These are phyloP conservation scores for Cancer borealis DNA, from an alignment of 2,888 invertebrate species.

Conservation along the genomic window DNA sequence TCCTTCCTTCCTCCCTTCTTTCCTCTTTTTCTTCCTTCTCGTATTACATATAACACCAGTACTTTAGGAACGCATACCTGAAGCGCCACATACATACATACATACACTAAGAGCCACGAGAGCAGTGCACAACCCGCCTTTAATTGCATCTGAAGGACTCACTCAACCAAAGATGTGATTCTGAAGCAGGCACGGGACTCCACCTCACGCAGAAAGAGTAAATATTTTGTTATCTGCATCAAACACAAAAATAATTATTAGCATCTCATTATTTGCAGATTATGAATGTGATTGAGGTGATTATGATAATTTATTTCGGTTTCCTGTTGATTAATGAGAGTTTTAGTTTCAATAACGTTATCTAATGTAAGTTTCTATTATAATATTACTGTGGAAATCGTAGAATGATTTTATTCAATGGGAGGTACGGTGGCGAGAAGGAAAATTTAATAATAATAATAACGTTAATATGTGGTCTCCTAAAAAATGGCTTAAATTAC, in stretches of 20 bases:
- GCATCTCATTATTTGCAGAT: constrained; percentile 20
- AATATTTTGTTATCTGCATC: not conserved
- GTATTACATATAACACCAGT: too few species aligned
- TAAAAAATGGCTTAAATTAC: too few species aligned
- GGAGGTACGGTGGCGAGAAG: not conserved
- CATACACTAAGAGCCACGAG: not conserved
- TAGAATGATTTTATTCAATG: not conserved
- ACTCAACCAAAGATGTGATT: not conserved
- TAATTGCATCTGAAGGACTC: not conserved
- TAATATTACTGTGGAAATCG: not conserved
- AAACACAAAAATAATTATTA: not conserved
- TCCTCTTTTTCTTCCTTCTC: not conserved
- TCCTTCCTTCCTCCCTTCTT: not conserved
- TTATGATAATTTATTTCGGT: not conserved
- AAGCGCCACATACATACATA: not conserved
- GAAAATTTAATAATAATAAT: not conserved
- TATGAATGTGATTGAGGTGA: not conserved
- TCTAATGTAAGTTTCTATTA: not conserved
- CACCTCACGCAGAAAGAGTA: not conserved
- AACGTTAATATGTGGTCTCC: too few species aligned
- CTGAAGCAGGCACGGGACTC: not conserved
- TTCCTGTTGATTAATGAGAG: constrained; percentile 8
- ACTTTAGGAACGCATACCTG: not conserved
- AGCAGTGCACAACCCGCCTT: not conserved
- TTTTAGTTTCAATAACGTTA: not conserved